phyloP scores from a whole-genome alignment of 2,888 invertebrate species.

The Griposia aprilina region DNA sequence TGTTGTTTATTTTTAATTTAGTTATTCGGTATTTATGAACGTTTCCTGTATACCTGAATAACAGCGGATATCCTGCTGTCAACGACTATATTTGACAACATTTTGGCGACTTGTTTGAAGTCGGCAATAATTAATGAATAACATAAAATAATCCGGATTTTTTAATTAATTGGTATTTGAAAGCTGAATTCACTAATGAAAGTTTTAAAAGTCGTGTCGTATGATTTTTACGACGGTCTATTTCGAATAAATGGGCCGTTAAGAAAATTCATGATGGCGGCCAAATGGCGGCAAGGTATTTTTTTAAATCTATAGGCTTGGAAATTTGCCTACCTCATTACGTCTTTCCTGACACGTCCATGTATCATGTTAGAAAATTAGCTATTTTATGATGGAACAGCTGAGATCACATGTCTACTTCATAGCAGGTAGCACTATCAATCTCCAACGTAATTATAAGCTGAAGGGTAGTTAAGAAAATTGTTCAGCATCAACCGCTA shows the following conservation, averaged over 20 bases:
- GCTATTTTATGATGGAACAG: conserved; percentile 19
- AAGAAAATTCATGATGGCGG: conserved; percentile 36
- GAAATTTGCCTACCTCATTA: conserved; percentile 29
- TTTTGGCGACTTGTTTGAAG: conserved; percentile 71
- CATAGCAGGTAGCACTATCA: conserved; percentile 63
- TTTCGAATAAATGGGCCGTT: conserved; percentile 58
- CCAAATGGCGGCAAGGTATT: not conserved
- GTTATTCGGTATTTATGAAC: conserved; percentile 51
- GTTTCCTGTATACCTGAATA: conserved; percentile 64
- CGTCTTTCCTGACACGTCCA: conserved; percentile 19
- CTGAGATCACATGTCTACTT: conserved; percentile 39
- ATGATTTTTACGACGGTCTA: conserved; percentile 50
- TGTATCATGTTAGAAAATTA: conserved; percentile 45
- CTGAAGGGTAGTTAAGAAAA: conserved; percentile 61
- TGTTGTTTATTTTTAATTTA: conserved; percentile 44
- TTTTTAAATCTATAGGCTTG: conserved; percentile 21
- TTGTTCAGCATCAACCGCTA: conserved; percentile 53
- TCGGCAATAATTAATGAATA: conserved; percentile 56
- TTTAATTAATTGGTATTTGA: conserved; percentile 52
- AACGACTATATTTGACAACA: conserved; percentile 65
- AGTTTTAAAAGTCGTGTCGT: conserved; percentile 38
- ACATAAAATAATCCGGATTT: conserved; percentile 53
- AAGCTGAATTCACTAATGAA: conserved; percentile 47
- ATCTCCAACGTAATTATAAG: conserved; percentile 70
- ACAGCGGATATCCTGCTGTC: conserved; percentile 75